Percentiles rank a stretch among this genome's conserved stretches.
phyloP scores from a whole-genome alignment of 2,888 invertebrate species.

The Creontiades dilutus region DNA sequence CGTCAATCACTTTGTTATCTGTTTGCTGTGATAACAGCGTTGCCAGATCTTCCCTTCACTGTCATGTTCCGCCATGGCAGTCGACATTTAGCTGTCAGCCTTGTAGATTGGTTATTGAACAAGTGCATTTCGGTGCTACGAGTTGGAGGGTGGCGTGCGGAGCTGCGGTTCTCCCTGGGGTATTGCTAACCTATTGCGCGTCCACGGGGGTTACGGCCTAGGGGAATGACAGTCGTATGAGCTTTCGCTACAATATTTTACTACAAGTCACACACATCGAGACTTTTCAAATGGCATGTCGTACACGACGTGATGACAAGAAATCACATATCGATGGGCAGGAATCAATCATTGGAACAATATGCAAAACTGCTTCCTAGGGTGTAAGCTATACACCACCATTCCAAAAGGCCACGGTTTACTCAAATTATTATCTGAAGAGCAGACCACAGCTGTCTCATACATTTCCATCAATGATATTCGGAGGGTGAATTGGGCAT shows the following conservation, averaged over 20 bases:
- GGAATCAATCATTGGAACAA: too few species aligned
- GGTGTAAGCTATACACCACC: too few species aligned
- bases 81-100: slow-evolving; percentile 35
- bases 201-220: background rate
- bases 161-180: background rate
- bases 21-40: slow-evolving; percentile 47
- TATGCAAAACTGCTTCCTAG: too few species aligned
- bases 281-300: background rate
- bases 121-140: slow-evolving; percentile 14
- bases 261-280: background rate
- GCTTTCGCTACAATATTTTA: background rate
- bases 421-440: too few species aligned
- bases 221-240: background rate
- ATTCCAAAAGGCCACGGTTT: too few species aligned
- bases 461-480: too few species aligned
- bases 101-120: slow-evolving; percentile 40
- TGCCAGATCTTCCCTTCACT: slow-evolving; percentile 49
- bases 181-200: slow-evolving; percentile 6
- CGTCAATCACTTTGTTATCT: slow-evolving; percentile 52
- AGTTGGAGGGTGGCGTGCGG: background rate
- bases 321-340: background rate
- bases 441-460: too few species aligned
- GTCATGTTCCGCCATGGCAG: slow-evolving; percentile 32
- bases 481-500: too few species aligned
- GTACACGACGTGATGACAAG: background rate